Conservation (phyloP, 2,888 invertebrate species). For the Helleia helle region DNA sequence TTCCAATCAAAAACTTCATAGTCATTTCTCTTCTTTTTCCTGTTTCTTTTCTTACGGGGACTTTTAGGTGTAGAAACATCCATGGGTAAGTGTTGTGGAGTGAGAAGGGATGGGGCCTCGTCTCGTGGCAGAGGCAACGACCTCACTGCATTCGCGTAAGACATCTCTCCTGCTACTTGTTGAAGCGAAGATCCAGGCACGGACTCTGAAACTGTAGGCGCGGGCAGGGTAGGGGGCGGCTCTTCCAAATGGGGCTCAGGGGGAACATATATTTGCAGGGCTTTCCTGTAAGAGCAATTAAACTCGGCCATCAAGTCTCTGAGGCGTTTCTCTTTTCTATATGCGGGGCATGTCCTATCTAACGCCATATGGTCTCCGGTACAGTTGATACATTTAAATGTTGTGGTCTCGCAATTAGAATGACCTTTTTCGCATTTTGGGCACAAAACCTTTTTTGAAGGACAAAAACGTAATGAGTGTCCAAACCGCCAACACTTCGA, state of each 20-base stretch:
- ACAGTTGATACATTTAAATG: constrained; percentile 9
- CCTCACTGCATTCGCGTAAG: background rate
- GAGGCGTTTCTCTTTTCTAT: constrained; percentile 9
- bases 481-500: constrained; percentile 17
- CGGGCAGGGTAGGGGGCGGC: too few species aligned
- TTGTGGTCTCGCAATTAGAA: background rate
- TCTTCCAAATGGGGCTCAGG: background rate
- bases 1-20: background rate
- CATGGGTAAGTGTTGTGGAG: background rate
- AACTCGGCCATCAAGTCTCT: constrained; percentile 10
- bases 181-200: background rate
- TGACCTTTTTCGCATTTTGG: constrained; percentile 9
- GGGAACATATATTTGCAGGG: constrained; percentile 2
- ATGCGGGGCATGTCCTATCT: constrained; percentile 3
- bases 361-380: constrained; percentile 3
- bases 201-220: too few species aligned
- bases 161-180: background rate
- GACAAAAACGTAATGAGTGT: constrained; percentile 11
- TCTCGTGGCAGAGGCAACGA: background rate
- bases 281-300: constrained; percentile 9
- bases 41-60: background rate
- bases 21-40: background rate
- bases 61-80: background rate
- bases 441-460: constrained; percentile 11
- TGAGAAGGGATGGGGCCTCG: background rate